These are phyloP conservation scores for Drosophila nikananu DNA, from an alignment of 1,140 invertebrate species.

Conservation along the genomic window DNA sequence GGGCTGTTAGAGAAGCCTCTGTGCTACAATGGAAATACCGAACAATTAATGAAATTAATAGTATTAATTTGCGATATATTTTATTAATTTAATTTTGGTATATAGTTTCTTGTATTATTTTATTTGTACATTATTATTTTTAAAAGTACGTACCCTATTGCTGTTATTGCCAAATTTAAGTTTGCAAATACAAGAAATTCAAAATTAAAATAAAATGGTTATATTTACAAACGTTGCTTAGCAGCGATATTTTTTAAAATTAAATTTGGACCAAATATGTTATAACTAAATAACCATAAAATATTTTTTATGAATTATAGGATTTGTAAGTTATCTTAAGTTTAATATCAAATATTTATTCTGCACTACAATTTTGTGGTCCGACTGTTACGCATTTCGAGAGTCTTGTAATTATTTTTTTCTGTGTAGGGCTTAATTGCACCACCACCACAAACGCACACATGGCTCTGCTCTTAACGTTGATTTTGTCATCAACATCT, in stretches of 20 bases:
- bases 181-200: too few species aligned
- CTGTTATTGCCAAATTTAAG: too few species aligned
- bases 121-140: too few species aligned
- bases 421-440: conserved; percentile 45
- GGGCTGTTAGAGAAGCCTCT: too few species aligned
- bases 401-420: background rate
- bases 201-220: background rate
- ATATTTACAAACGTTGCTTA: background rate
- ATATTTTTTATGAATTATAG: background rate
- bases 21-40: too few species aligned
- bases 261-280: background rate
- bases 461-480: conserved; percentile 29
- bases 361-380: background rate
- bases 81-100: too few species aligned
- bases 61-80: too few species aligned
- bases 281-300: background rate
- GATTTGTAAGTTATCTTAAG: background rate
- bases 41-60: too few species aligned
- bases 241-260: background rate
- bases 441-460: conserved; percentile 37
- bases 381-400: background rate
- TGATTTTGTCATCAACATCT: conserved; percentile 52
- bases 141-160: too few species aligned
- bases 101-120: too few species aligned
- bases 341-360: background rate